phyloP scores from a whole-genome alignment of 2,113 vertebrate species.

The Phrynosoma blainvillii region DNA sequence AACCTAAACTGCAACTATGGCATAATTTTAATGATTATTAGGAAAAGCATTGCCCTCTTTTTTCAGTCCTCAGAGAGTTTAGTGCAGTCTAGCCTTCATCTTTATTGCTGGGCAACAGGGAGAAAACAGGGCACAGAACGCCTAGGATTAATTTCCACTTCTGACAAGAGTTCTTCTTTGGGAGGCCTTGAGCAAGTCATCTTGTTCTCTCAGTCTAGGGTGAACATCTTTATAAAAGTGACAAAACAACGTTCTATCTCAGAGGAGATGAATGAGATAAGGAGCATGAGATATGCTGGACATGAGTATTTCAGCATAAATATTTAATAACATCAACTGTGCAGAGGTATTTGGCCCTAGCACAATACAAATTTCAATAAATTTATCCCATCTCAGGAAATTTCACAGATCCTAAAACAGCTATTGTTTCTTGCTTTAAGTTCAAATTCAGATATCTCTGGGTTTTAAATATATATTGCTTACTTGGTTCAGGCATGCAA shows the following conservation, averaged over 20 bases:
- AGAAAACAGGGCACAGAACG: background rate
- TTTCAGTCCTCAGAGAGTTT: background rate
- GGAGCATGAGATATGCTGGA: background rate
- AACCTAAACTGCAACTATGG: background rate
- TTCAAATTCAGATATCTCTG: background rate
- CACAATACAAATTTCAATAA: background rate
- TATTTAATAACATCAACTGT: constrained; percentile 2
- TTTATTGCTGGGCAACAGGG: background rate
- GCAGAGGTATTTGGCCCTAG: background rate
- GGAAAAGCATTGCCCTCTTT: background rate
- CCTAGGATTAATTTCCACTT: background rate
- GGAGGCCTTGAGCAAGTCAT: constrained; percentile 15
- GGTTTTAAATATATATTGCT: no score
- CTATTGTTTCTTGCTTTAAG: background rate
- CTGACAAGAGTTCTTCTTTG: background rate
- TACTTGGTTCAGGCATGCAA: no score
- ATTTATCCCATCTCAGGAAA: background rate
- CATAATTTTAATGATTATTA: background rate
- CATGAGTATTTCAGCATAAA: background rate
- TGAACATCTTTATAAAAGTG: background rate
- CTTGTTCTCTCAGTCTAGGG: background rate
- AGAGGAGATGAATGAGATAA: constrained; percentile 2
- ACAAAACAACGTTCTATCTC: background rate
- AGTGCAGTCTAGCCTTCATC: background rate
- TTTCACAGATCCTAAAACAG: background rate